Base-by-base conservation (phyloP, 2,797 vertebrate species). In the Avahi laniger region DNA sequence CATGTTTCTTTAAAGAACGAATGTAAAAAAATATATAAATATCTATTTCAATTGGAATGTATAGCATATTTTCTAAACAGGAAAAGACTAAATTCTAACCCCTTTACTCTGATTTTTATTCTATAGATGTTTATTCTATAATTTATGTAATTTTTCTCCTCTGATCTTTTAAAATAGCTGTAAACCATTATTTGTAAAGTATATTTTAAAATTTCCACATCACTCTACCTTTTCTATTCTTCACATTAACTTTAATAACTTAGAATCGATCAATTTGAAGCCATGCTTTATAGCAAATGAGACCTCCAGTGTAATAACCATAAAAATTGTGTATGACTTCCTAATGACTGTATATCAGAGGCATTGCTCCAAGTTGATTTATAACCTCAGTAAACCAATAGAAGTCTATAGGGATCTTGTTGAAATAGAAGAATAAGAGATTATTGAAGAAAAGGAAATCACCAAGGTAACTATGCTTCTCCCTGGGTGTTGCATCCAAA, bases 181-280 rank as follows among this genome's bases (percentile, higher is more conserved):
- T 52, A 82, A 80, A 54, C 15, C 43, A 61, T 82, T 91, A 96
- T 61, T 96, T 93, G 20, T 69, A 41, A 93, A 87, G 35, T 73
- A 54, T 87, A 76, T 78, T 81, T 91, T 41, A 91, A 86, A 90
- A 38, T 46, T 61, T 69, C n/a, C 10, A 61, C 5, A 82, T 61
- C 41, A 75, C 28, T 61, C 15, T 11, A 75, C 10, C n/a, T 91
- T 93, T 46, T 87, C 14, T 82, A 41, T 59, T 91, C 30, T 59
- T 18, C 13, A 46, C 8, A 28, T 52, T 82, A 63, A 84, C 14
- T 84, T 84, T 63, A 70, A 28, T 76, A 69, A 43, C 70, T 92
- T 85, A 15, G 26, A 87, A 33, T n/a, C 22, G 43, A 84, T 70
- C 82, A 70, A 70, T 43, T 24, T 82, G 59, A 87, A 96, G 85